phyloP scores from a whole-genome alignment of 2,113 vertebrate species.

The Coptodon rendalli region DNA sequence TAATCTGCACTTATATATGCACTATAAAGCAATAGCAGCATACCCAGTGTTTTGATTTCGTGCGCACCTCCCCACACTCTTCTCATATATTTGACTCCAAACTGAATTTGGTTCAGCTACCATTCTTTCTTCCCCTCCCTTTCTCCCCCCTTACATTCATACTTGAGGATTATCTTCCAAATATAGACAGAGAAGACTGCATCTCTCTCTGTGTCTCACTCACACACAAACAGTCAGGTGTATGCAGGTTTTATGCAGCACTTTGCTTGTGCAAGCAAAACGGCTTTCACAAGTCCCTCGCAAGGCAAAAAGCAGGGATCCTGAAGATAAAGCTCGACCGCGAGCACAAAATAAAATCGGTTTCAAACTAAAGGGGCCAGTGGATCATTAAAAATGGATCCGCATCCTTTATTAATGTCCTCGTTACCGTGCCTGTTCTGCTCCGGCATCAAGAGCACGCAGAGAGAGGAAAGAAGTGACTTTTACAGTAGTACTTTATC shows the following conservation, averaged over 20 bases:
- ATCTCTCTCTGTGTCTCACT: neutral
- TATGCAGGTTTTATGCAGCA: slow-evolving; percentile 6
- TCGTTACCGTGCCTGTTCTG: slow-evolving; percentile 48
- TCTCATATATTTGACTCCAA: neutral
- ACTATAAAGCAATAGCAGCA: neutral
- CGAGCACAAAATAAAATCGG: slow-evolving; percentile 6
- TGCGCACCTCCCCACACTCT: neutral
- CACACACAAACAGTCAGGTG: neutral
- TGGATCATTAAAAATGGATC: slow-evolving; percentile 66
- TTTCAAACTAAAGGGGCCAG: slow-evolving; percentile 51
- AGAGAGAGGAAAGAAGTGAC: neutral
- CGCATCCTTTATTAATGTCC: slow-evolving; percentile 61
- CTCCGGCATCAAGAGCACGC: slow-evolving; percentile 10
- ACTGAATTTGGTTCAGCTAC: neutral
- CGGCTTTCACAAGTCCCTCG: neutral
- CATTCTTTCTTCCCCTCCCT: neutral
- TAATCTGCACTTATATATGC: neutral
- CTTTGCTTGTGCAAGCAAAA: slow-evolving; percentile 7
- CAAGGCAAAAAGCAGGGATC: neutral
- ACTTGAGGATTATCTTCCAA: slow-evolving; percentile 18
- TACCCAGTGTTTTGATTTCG: neutral
- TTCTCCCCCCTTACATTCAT: neutral
- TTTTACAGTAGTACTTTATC: neutral
- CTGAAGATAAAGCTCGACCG: neutral
- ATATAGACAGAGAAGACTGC: slow-evolving; percentile 15